Evolutionary conservation across 2,888 invertebrate species (phyloP), one percentile per base, ranked within the genome.

Genomic region (Lithophane socia): DNA sequence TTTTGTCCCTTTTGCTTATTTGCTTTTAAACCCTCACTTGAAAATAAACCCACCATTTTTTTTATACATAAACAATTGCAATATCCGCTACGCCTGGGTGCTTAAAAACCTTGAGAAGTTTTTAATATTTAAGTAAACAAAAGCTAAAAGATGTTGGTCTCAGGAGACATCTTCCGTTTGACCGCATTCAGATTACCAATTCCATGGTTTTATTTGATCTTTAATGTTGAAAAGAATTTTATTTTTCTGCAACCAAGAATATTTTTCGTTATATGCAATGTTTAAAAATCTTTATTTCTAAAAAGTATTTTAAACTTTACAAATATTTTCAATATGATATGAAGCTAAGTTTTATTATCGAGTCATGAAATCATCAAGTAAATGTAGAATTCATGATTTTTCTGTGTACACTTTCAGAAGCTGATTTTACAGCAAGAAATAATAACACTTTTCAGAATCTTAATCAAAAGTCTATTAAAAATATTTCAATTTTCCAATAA

Each of bases 141-240:
- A 65, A 47, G 60, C 47, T 70, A 29, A 56, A 52, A 75, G 49
- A 69, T n/a, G 12, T 58, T 52, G n/a, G 66, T 78, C 81, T 70
- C 81, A 10, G 56, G 78, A 52, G 83, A 73, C 37, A 16, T 47
- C 5, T 82, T 73, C 61, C 69, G 61, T 78, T 44, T 73, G 81
- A 78, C 66, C 58, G 78, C 78, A 78, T 47, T 10, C 21, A 66
- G 73, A 81, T 82, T 70, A 73, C 61, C 56, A 80, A 78, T 66
- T 65, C 2, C 24, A 37, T 9, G 21, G 68, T 72, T 82, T 60
- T 77, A 54, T 73, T 81, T 77, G 61, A 81, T 72, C 64, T 77
- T 13, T 21, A 21, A 80, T 63, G 12, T 44, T 56, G n/a, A 73
- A 71, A 47, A 61, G 10, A 66, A 74, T n/a, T 7, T 44, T 67